These are phyloP conservation scores for Yoshiicerus persimilis DNA, from an alignment of 1,140 invertebrate species.

Conservation along the genomic window DNA sequence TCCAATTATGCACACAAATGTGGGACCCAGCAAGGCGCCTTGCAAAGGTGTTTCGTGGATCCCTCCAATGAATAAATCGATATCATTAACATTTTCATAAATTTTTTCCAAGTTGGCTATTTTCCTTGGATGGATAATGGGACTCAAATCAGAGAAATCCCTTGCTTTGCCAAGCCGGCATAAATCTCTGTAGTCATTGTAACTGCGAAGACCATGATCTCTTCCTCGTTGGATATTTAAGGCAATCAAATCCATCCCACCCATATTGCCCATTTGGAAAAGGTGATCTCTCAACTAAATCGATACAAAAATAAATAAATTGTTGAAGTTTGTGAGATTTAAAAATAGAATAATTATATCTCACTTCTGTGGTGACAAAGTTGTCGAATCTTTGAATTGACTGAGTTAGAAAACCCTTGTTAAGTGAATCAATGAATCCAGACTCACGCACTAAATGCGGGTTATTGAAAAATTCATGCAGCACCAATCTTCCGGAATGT, in stretches of 20 bases:
- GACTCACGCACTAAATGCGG: constrained; percentile 39
- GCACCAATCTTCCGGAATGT: constrained; percentile 24
- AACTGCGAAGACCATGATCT: constrained; percentile 57
- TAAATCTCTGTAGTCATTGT: constrained; percentile 59
- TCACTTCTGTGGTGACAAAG: constrained; percentile 42
- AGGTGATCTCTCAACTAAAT: constrained; percentile 41
- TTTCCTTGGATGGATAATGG: constrained; percentile 37
- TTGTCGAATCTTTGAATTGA: constrained; percentile 45
- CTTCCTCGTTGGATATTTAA: constrained; percentile 60
- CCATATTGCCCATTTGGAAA: constrained; percentile 28
- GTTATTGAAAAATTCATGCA: constrained; percentile 46
- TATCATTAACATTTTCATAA: constrained; percentile 57
- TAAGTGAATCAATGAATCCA: constrained; percentile 40
- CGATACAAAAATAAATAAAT: neutral
- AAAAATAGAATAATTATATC: constrained; percentile 45
- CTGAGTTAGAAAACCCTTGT: constrained; percentile 44
- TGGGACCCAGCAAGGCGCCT: constrained; percentile 62
- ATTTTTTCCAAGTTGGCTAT: constrained; percentile 51
- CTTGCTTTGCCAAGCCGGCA: constrained; percentile 55
- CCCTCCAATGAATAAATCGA: constrained; percentile 62
- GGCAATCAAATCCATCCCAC: constrained; percentile 80
- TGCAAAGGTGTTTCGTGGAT: constrained; percentile 57
- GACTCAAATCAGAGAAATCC: constrained; percentile 35
- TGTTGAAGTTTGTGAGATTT: neutral
- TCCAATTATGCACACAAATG: constrained; percentile 63